phyloP scores from a whole-genome alignment of 2,888 invertebrate genomes.

The Dynastes hyllus region DNA sequence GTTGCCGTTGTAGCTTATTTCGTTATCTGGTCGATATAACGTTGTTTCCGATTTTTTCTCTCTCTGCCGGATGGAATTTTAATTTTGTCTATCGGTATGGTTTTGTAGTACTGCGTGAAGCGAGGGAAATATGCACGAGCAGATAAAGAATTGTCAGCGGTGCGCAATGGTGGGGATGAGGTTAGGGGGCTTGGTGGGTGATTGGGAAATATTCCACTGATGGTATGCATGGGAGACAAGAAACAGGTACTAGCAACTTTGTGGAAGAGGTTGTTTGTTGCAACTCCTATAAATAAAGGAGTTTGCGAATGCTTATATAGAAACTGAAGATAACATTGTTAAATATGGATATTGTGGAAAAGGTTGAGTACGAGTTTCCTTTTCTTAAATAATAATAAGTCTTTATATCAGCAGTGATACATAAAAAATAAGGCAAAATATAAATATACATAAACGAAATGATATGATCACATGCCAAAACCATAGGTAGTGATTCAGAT shows the following conservation, averaged over 20 bases:
- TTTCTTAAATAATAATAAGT: neutral
- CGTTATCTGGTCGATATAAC: too few relatives aligned
- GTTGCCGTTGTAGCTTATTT: neutral
- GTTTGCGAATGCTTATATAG: too few relatives aligned
- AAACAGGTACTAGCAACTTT: too few relatives aligned
- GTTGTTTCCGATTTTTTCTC: conserved; percentile 43
- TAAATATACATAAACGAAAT: too few relatives aligned
- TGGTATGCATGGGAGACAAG: neutral
- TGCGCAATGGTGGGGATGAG: neutral
- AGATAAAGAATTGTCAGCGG: conserved; percentile 30
- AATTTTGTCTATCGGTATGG: conserved; percentile 38
- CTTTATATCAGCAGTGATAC: too few relatives aligned
- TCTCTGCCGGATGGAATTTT: conserved; percentile 37
- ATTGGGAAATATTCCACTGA: conserved; percentile 1
- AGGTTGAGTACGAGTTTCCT: too few relatives aligned
- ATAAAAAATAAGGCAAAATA: too few relatives aligned
- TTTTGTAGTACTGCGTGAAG: neutral
- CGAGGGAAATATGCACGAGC: conserved; percentile 26
- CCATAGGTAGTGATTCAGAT: too few relatives aligned
- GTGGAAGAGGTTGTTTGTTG: neutral
- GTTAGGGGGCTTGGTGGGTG: too few relatives aligned
- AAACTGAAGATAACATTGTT: too few relatives aligned
- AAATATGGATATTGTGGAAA: too few relatives aligned
- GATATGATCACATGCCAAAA: too few relatives aligned
- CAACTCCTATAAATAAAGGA: neutral